Conservation (phyloP, 53 echinoderm and acorn worm species). For the Mesocentrotus franciscanus region DNA sequence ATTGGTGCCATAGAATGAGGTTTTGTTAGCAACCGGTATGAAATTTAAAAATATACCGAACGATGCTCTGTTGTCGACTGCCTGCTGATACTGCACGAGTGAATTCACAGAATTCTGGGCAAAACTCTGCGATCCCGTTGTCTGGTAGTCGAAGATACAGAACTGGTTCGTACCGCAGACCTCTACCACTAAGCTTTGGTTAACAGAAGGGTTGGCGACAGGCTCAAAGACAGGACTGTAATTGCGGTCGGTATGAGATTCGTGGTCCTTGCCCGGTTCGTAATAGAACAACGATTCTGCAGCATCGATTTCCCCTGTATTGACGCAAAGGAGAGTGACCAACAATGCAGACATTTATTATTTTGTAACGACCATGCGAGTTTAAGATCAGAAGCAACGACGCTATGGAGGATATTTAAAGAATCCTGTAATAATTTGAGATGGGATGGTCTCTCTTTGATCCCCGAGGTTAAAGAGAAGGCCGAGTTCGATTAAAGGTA, state of each 20-base stretch:
- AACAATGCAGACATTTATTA: no score
- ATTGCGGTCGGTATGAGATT: neutral
- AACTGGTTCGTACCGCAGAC: slow-evolving; percentile 21
- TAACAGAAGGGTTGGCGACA: neutral
- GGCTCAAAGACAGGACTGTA: neutral
- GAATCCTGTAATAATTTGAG: no score
- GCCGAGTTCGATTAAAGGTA: no score
- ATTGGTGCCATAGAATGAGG: neutral
- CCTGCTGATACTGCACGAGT: neutral
- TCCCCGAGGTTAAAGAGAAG: no score
- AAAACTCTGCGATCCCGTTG: neutral
- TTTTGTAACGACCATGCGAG: no score
- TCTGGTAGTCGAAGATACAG: slow-evolving; percentile 40
- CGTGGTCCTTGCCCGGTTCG: neutral
- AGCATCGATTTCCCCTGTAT: neutral
- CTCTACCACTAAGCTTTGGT: neutral
- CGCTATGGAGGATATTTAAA: no score
- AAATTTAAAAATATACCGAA: neutral
- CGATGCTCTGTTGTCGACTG: neutral
- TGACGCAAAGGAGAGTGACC: no score
- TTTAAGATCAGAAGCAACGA: no score
- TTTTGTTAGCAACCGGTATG: no score
- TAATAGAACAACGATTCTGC: slow-evolving; percentile 4
- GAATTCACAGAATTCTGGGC: neutral
- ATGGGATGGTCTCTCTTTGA: no score